These are phyloP conservation scores for Atrina japonica DNA, from an alignment of 2,888 invertebrate species.

Conservation along the genomic window DNA sequence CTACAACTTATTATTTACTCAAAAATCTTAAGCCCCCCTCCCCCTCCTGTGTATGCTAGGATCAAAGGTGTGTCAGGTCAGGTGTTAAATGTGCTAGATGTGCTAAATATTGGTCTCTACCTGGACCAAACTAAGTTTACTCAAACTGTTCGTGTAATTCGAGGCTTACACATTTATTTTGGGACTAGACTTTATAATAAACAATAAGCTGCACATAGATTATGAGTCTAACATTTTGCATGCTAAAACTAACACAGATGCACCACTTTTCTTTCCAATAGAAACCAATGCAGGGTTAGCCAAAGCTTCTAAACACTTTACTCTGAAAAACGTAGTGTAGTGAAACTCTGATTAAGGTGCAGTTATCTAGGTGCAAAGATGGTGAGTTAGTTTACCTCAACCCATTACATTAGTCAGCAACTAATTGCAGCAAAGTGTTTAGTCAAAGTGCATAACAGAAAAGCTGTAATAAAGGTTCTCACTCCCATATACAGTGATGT, in stretches of 20 bases:
- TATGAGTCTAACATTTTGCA: conserved; percentile 24
- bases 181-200: conserved; percentile 43
- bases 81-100: conserved; percentile 8
- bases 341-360: background rate
- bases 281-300: conserved; percentile 19
- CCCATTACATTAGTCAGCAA: conserved; percentile 7
- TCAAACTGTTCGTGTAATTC: conserved; percentile 32
- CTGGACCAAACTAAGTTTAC: background rate
- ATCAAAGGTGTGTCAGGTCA: conserved; percentile 13
- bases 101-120: background rate
- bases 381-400: conserved; percentile 1
- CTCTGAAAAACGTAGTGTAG: background rate
- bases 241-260: conserved; percentile 6
- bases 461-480: conserved; percentile 18
- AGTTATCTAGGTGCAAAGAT: conserved; percentile 6
- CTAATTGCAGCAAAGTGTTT: conserved; percentile 20
- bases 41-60: conserved; percentile 3
- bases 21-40: conserved; percentile 1
- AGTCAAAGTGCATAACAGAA: conserved; percentile 3
- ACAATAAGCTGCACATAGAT: conserved; percentile 36
- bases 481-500: conserved; percentile 19
- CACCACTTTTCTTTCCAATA: background rate
- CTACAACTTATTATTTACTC: background rate
- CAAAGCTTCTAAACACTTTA: background rate
- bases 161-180: conserved; percentile 43